phyloP scores from a whole-genome alignment of 2,797 vertebrate species.

The Arnoldichthys spilopterus region DNA sequence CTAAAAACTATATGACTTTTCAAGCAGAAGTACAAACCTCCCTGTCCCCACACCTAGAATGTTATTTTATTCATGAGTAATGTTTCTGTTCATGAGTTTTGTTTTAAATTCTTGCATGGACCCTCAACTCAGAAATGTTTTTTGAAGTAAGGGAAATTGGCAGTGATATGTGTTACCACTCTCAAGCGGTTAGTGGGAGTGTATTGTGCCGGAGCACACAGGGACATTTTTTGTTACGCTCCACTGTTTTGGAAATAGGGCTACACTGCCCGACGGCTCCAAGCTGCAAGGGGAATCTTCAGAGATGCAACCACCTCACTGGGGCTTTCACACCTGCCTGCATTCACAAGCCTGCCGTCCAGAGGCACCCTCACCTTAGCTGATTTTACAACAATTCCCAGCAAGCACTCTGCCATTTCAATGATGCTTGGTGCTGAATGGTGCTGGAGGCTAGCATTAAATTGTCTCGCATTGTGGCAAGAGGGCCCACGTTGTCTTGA shows the following conservation, averaged over 20 bases:
- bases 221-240: conserved; percentile 12
- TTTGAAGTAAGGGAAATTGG: not conserved
- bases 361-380: conserved; percentile 19
- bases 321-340: conserved; percentile 7
- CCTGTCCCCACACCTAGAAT: not conserved
- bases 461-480: conserved; percentile 13
- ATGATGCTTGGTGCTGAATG: no score
- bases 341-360: not conserved
- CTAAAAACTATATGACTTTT: not conserved
- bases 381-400: conserved; percentile 10
- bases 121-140: not conserved
- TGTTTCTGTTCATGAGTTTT: conserved; percentile 4
- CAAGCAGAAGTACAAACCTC: not conserved
- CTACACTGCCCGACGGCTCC: not conserved
- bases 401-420: conserved; percentile 5
- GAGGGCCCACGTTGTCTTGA: conserved; percentile 15
- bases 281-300: conserved; percentile 21
- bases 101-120: not conserved
- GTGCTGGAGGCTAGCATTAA: conserved; percentile 21
- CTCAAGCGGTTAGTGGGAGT: not conserved
- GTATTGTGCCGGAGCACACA: conserved; percentile 10
- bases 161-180: not conserved
- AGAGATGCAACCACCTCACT: not conserved
- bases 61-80: conserved; percentile 6
- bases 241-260: not conserved